phyloP scores from a whole-genome alignment of 2,113 vertebrate species.

The Rhynchomys soricoides region DNA sequence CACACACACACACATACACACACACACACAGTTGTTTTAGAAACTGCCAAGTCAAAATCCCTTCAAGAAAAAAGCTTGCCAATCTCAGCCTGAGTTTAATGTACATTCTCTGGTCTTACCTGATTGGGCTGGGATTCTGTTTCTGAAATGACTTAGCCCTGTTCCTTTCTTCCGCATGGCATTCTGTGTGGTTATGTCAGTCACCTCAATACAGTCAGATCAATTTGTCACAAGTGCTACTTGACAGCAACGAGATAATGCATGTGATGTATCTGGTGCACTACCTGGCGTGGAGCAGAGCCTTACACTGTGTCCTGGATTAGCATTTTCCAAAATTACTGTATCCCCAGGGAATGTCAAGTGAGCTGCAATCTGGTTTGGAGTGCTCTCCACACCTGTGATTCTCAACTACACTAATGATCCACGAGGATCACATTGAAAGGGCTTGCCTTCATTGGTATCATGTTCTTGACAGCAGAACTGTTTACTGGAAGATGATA shows the following conservation, averaged over 20 bases:
- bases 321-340: not conserved
- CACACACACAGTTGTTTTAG: not conserved
- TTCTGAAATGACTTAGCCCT: conserved; percentile 14
- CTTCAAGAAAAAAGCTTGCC: not conserved
- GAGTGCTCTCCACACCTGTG: not conserved
- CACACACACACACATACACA: not conserved
- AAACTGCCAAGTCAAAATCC: not conserved
- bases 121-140: not conserved
- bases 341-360: not conserved
- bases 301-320: conserved; percentile 19
- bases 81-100: not conserved
- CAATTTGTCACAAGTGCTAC: conserved; percentile 1
- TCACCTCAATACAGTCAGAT: not conserved
- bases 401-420: not conserved
- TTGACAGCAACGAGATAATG: conserved; percentile 13
- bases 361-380: not conserved
- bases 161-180: not conserved
- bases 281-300: conserved; percentile 11
- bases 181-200: not conserved
- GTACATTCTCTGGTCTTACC: not conserved
- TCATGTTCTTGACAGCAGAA: not conserved
- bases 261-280: not conserved
- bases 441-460: not conserved
- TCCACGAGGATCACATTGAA: not conserved
- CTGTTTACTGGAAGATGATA: not conserved